These are phyloP conservation scores for Lipophrys pholis DNA, from an alignment of 2,113 vertebrate genomes.

Conservation along the genomic window DNA sequence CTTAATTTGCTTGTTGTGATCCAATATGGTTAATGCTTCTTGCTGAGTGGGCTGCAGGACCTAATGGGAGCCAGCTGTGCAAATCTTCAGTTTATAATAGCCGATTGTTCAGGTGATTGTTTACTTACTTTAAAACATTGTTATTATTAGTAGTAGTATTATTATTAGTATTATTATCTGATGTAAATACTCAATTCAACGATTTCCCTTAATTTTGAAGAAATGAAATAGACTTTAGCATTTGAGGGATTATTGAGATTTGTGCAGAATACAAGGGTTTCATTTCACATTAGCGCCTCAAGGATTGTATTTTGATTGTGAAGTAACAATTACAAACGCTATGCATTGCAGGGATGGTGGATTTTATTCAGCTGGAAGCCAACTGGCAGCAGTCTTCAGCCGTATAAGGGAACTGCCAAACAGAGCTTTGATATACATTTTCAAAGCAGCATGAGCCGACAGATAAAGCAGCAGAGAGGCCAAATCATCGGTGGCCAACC, in stretches of 20 bases:
- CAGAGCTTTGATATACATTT: slow-evolving; percentile 36
- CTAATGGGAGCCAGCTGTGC: slow-evolving; percentile 71
- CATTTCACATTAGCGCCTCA: not conserved
- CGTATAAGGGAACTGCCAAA: slow-evolving; percentile 29
- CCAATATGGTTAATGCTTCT: slow-evolving; percentile 66
- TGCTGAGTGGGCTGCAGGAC: slow-evolving; percentile 57
- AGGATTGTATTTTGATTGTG: slow-evolving; percentile 5
- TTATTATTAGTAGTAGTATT: slow-evolving; percentile 4
- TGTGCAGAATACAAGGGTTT: not conserved
- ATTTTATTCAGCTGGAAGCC: slow-evolving; percentile 28
- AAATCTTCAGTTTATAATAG: slow-evolving; percentile 61
- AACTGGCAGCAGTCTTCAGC: slow-evolving; percentile 41
- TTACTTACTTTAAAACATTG: slow-evolving; percentile 45
- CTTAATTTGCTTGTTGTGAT: slow-evolving; percentile 65
- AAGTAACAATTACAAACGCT: slow-evolving; percentile 14
- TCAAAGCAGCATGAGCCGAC: slow-evolving; percentile 36
- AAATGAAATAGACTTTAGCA: not conserved
- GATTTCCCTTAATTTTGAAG: slow-evolving; percentile 14
- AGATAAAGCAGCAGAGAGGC: slow-evolving; percentile 11
- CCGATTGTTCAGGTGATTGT: slow-evolving; percentile 56
- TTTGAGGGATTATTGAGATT: no score
- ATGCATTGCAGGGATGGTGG: slow-evolving; percentile 16
- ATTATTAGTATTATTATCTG: slow-evolving; percentile 5
- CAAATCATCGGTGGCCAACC: slow-evolving; percentile 36
- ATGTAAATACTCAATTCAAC: slow-evolving; percentile 30